Conservation (phyloP, 1,140 invertebrate genomes). For the Hestina assimilis region DNA sequence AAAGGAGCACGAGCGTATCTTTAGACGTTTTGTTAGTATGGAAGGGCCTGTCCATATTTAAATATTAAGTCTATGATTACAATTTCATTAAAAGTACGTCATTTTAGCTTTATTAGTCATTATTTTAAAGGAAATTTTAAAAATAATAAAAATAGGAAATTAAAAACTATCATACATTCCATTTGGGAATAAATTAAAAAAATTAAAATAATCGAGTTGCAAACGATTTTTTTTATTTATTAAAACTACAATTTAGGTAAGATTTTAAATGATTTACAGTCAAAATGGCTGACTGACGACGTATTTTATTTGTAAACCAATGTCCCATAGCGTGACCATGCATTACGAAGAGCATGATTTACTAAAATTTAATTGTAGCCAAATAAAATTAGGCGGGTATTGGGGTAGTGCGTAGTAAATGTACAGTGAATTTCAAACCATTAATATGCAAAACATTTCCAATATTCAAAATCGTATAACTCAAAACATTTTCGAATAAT, state of each 20-base stretch:
- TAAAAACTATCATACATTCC: slow-evolving; percentile 27
- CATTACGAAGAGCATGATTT: slow-evolving; percentile 43
- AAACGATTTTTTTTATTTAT: slow-evolving; percentile 20
- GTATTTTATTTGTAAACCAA: slow-evolving; percentile 1
- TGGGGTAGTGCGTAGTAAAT: slow-evolving; percentile 59
- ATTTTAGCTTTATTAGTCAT: slow-evolving; percentile 17
- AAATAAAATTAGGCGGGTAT: slow-evolving; percentile 53
- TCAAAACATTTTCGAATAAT: slow-evolving; percentile 6
- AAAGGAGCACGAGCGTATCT: too few species aligned
- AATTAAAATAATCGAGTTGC: slow-evolving; percentile 18
- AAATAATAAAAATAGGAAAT: slow-evolving; percentile 20
- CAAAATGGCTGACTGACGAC: slow-evolving; percentile 9
- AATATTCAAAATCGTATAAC: slow-evolving; percentile 17
- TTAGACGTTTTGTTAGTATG: too few species aligned
- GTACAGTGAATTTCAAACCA: slow-evolving; percentile 50
- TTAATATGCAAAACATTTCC: slow-evolving; percentile 20
- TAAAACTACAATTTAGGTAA: slow-evolving; percentile 5
- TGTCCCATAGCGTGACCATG: slow-evolving; percentile 51
- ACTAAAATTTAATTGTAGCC: slow-evolving; percentile 49
- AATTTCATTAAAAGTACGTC: slow-evolving; percentile 31
- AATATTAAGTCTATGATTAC: too few species aligned
- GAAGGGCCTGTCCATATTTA: too few species aligned
- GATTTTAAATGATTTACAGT: slow-evolving; percentile 12
- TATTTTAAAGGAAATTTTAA: slow-evolving; percentile 27
- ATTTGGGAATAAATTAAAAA: slow-evolving; percentile 19